Conservation (phyloP, 1,140 invertebrate genomes). For the Hylaeus anthracinus region DNA sequence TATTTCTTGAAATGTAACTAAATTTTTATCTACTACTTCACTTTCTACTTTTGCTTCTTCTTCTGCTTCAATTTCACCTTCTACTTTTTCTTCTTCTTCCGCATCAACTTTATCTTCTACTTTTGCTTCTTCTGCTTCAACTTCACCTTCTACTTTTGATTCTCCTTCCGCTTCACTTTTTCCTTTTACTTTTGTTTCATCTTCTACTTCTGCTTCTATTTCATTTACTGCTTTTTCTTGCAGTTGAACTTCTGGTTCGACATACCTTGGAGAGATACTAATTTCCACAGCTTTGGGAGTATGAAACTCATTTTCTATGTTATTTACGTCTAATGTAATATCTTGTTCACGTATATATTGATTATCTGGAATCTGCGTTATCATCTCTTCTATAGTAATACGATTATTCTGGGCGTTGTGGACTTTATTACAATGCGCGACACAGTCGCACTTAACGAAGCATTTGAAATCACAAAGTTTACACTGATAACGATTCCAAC, state of each 20-base stretch:
- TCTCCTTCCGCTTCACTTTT: not conserved
- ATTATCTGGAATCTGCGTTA: conserved; percentile 68
- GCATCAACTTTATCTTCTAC: not conserved
- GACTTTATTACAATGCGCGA: conserved; percentile 72
- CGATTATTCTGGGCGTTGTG: conserved; percentile 72
- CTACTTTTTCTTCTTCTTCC: not conserved
- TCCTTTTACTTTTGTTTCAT: not conserved
- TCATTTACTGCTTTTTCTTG: not conserved
- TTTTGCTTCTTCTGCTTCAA: not conserved
- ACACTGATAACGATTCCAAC: conserved; percentile 78
- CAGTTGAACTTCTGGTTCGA: not conserved
- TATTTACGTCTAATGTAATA: conserved; percentile 1
- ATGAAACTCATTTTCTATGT: not conserved
- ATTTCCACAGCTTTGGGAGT: conserved; percentile 8
- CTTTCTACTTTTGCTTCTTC: not conserved
- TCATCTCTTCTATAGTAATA: conserved; percentile 58
- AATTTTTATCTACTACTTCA: not conserved
- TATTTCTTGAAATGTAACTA: not conserved
- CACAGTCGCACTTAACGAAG: conserved; percentile 73
- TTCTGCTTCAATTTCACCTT: not conserved
- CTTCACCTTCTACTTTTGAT: not conserved
- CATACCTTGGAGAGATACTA: not conserved
- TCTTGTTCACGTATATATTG: conserved; percentile 23
- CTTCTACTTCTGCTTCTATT: not conserved
- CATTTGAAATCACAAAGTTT: conserved; percentile 76